Evolutionary conservation across 2,888 invertebrate genomes (phyloP), one percentile per base, ranked within the genome.

Genomic region (Bembecia ichneumoniformis): DNA sequence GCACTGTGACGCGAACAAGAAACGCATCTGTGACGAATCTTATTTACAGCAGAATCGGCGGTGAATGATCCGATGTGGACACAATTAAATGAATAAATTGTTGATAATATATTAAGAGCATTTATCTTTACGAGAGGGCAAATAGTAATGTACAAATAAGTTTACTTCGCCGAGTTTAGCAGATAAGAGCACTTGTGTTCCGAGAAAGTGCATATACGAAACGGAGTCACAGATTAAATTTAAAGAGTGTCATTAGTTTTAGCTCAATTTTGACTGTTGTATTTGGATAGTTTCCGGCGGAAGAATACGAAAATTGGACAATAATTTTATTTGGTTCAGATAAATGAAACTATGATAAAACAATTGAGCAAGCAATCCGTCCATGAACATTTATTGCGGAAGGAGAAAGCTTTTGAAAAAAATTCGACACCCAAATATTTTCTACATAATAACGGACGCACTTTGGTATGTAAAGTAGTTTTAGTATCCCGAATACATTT

Each of bases 311-410:
- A 28, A 28, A 28, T 28, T 28, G 28, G 28, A 28, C 28, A 9
- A 28, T 7, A 28, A 28, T 40, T n/a, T 40, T 40, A 13, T 3
- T 40, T 10, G n/a, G 1, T 11, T 40, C 14, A 40, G 7, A 13
- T 5, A 13, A 40, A 40, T 40, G 40, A 13, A 7, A 40, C 7
- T 2, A 40, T 40, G 40, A 74, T 82, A 77, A 78, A 82, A 54
- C 69, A 77, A 56, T 66, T 82, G 55, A 77, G 74, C 53, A 82
- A 81, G 59, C 63, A 70, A 44, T 71, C 66, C 43, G 80, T 82
- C 43, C 80, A 82, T 52, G 77, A 82, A 64, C 74, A 80, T 60
- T 68, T 82, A 60, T 56, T 80, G 62, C 66, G 74, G 57, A 67
- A 71, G 56, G 77, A 80, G 54, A 73, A 68, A 51, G 56, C 71